Percentiles rank a stretch among this genome's conserved stretches.
These are phyloP conservation scores for Magallana ariakensis DNA, from an alignment of 1,140 invertebrate species.

Conservation along the genomic window DNA sequence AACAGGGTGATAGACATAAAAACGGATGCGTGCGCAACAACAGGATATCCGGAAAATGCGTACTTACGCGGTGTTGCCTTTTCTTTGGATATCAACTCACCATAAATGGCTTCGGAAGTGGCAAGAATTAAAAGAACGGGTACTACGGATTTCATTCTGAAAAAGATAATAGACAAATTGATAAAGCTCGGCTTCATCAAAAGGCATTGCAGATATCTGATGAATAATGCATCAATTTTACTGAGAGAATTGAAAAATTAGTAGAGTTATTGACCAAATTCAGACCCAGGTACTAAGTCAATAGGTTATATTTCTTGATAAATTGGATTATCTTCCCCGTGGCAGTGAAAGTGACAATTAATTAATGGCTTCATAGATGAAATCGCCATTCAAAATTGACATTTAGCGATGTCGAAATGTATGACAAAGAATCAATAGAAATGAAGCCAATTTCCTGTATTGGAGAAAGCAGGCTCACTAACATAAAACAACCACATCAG, in stretches of 20 bases:
- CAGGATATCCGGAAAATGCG: conserved; percentile 35
- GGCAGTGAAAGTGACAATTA: conserved; percentile 6
- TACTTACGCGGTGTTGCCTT: conserved; percentile 35
- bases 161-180: neutral
- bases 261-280: too few relatives aligned
- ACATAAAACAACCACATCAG: too few relatives aligned
- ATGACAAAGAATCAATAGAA: neutral
- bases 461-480: neutral
- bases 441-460: neutral
- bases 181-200: neutral
- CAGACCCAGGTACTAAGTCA: too few relatives aligned
- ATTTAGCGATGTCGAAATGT: neutral
- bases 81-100: conserved; percentile 32
- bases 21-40: conserved; percentile 22
- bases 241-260: too few relatives aligned
- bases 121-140: neutral
- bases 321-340: neutral
- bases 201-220: neutral
- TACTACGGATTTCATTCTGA: conserved; percentile 29
- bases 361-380: neutral
- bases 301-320: neutral
- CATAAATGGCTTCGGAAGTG: conserved; percentile 27
- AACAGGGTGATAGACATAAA: conserved; percentile 33
- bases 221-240: too few relatives aligned
- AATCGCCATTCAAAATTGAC: neutral